A percentile compares a stretch with the other conserved stretches of the same genome.
Conservation (phyloP, 2,113 vertebrate species). For the Cyanistes caeruleus region DNA sequence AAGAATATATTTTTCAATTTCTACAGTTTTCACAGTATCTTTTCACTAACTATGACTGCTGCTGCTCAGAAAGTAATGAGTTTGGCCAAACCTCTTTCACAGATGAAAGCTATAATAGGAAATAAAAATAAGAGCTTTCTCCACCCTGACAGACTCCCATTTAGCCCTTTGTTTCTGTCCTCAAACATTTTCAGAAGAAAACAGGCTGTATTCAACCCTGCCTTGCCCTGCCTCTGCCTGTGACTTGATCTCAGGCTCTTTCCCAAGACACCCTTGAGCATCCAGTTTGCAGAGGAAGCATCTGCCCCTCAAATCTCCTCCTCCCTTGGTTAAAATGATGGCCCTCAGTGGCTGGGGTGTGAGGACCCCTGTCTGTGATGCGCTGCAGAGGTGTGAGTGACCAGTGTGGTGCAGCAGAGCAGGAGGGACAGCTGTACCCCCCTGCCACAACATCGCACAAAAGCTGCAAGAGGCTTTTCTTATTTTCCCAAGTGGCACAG, state of each 20-base stretch:
- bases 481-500: neutral
- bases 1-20: neutral
- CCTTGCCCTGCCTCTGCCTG: neutral
- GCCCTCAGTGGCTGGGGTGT: fast-evolving
- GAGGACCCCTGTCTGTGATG: fast-evolving
- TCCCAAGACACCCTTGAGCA: slow-evolving; percentile 23
- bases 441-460: neutral
- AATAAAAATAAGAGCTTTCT: neutral
- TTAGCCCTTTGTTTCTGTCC: neutral
- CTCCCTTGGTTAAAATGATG: neutral
- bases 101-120: neutral
- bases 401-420: fast-evolving
- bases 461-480: neutral
- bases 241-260: neutral
- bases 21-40: neutral
- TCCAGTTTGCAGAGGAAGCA: slow-evolving; percentile 10
- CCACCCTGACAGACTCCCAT: neutral
- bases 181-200: neutral
- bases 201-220: neutral
- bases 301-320: neutral
- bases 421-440: neutral
- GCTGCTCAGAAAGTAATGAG: neutral
- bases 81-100: neutral
- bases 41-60: neutral
- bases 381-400: neutral